Percentiles rank a stretch among this genome's conserved stretches.
Conservation (phyloP, 2,113 vertebrate species). For the Pyrgilauda ruficollis region DNA sequence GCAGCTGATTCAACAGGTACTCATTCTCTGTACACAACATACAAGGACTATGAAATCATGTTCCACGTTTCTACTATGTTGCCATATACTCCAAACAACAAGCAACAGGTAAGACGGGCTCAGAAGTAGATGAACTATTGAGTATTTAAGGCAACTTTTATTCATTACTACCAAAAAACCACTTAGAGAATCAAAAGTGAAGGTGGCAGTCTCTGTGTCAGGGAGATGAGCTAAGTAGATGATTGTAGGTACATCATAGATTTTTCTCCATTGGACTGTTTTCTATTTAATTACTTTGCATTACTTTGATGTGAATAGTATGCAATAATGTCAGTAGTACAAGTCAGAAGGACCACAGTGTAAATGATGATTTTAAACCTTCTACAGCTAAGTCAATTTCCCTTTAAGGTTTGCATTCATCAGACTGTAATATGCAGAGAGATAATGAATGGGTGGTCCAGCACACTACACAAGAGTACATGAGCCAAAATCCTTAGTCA, state of each 20-base stretch:
- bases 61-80: conserved; percentile 95
- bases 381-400: background rate
- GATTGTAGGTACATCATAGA: background rate
- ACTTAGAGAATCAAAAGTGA: background rate
- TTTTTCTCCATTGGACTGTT: background rate
- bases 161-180: background rate
- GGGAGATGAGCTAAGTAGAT: background rate
- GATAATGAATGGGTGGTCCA: background rate
- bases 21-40: conserved; percentile 92
- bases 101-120: conserved; percentile 85
- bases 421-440: background rate
- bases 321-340: background rate
- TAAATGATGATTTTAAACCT: background rate
- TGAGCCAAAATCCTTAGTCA: background rate
- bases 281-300: background rate
- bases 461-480: background rate
- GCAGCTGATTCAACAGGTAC: conserved; percentile 95
- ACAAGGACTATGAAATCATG: conserved; percentile 97
- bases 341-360: background rate
- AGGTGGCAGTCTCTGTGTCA: background rate
- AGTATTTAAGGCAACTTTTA: background rate
- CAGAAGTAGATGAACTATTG: background rate
- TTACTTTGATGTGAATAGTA: background rate
- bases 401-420: background rate
- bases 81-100: conserved; percentile 96